Conservation (phyloP, 2,888 invertebrate genomes). For the Pristionchus maxplancki region DNA sequence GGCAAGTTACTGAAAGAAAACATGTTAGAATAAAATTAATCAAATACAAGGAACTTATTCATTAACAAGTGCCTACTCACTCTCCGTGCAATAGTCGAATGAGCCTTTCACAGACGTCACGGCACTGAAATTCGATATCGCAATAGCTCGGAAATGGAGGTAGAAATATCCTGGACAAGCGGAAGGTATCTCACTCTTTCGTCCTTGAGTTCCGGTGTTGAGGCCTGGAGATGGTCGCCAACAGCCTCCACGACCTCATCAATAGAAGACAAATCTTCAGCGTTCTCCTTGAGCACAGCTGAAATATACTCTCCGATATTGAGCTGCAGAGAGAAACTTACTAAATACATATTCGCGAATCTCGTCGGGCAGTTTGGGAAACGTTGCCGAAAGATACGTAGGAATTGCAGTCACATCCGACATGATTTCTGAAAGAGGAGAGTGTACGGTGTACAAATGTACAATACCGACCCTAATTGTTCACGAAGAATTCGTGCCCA, state of each 20-base stretch:
- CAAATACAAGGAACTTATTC: neutral
- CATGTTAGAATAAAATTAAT: neutral
- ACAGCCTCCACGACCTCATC: slow-evolving; percentile 75
- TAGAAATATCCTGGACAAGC: neutral
- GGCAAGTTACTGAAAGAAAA: slow-evolving; percentile 61
- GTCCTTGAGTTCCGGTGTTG: slow-evolving; percentile 48
- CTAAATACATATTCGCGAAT: slow-evolving; percentile 69
- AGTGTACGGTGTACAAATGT: neutral
- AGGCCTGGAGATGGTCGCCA: slow-evolving; percentile 70
- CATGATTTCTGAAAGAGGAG: slow-evolving; percentile 54
- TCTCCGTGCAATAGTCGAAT: slow-evolving; percentile 72
- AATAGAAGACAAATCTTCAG: slow-evolving; percentile 69
- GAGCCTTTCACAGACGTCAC: slow-evolving; percentile 68
- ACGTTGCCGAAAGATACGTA: slow-evolving; percentile 64
- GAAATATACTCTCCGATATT: too few relatives aligned
- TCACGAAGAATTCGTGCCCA: slow-evolving; percentile 69
- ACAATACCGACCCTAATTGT: slow-evolving; percentile 57
- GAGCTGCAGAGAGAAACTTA: too few relatives aligned
- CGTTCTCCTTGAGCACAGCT: slow-evolving; percentile 71
- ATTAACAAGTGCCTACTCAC: slow-evolving; percentile 53
- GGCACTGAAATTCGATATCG: slow-evolving; percentile 51
- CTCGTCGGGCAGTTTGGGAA: slow-evolving; percentile 70
- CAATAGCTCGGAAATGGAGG: neutral
- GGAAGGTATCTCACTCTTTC: neutral
- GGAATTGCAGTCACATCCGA: slow-evolving; percentile 66